Evolutionary conservation across 2,113 vertebrate species (phyloP), one percentile per base, ranked within the genome.

Genomic region (Anguilla japonica): DNA sequence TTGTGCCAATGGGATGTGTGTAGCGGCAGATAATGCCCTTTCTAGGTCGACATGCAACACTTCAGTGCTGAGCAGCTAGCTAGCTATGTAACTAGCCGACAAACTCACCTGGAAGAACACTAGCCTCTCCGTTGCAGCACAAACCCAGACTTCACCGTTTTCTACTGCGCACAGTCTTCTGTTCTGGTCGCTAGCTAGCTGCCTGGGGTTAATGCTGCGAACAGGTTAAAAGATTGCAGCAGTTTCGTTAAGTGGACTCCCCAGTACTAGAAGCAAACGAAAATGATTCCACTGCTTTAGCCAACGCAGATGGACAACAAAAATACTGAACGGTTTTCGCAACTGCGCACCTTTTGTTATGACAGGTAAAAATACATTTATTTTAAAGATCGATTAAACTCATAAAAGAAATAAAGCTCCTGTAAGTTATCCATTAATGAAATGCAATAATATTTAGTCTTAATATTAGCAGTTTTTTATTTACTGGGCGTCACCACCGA

Each of bases 401-500:
- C 40, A 41, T 1, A 16, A 60, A 84, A 11, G 63, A 56, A 29
- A 22, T 16, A 18, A 29, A 43, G 78, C 1, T 57, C 75, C 71
- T 57, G 60, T 41, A 9, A 34, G n/a, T 41, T 26, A 43, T 67
- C 41, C 15, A 60, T 81, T 78, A 75, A 43, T 60, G 11, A 50
- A 81, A 86, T 60, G 79, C 63, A 84, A 85, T 84, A 84, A 82
- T 46, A 84, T 82, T 90, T 88, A 86, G 87, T 90, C 95, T 95
- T 94, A 93, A 95, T 92, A 92, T 91, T 92, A 86, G 91, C 91
- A 41, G 83, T 87, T 86, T 83, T 56, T 93, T 94, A 94, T 93
- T 93, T 91, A 93, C 93, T 93, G 93, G 88, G 95, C 95, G 94
- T 95, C 95, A 94, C 93, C 92, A 90, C 95, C 92, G 93, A 90